Conservation (phyloP, 2,797 vertebrate genomes). For the Amniataba percoides region DNA sequence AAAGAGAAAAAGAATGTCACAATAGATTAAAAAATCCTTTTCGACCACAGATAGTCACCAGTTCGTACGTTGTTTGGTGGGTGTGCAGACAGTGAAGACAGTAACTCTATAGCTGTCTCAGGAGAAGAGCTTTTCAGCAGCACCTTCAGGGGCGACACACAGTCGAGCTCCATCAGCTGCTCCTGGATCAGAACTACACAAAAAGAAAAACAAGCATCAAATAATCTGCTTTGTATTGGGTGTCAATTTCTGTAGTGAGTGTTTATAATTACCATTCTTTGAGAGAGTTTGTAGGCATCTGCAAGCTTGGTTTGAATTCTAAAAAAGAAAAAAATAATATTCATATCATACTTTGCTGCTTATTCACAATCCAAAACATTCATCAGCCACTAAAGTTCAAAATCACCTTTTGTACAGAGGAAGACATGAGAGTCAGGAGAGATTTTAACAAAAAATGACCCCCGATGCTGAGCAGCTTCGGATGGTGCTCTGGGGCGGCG, state of each 20-base stretch:
- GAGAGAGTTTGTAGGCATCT: constrained; percentile 86
- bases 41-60: not conserved
- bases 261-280: constrained; percentile 81
- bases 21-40: not conserved
- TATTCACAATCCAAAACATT: not conserved
- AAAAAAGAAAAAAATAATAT: constrained; percentile 42
- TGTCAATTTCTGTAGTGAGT: not conserved
- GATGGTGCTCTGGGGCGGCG: constrained; percentile 74
- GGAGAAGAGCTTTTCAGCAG: constrained; percentile 76
- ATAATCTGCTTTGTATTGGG: not conserved
- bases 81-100: constrained; percentile 83
- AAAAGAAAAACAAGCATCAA: constrained; percentile 10
- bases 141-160: constrained; percentile 75
- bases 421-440: constrained; percentile 86
- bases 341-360: not conserved
- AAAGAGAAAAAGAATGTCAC: not conserved
- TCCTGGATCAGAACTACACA: constrained; percentile 80
- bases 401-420: constrained; percentile 87
- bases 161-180: constrained; percentile 81
- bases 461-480: constrained; percentile 76
- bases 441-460: constrained; percentile 81
- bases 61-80: constrained; percentile 74
- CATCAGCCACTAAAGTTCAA: not conserved
- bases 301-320: constrained; percentile 89
- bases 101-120: constrained; percentile 79